phyloP scores from a whole-genome alignment of 1,140 invertebrate genomes.

The Cherax quadricarinatus region DNA sequence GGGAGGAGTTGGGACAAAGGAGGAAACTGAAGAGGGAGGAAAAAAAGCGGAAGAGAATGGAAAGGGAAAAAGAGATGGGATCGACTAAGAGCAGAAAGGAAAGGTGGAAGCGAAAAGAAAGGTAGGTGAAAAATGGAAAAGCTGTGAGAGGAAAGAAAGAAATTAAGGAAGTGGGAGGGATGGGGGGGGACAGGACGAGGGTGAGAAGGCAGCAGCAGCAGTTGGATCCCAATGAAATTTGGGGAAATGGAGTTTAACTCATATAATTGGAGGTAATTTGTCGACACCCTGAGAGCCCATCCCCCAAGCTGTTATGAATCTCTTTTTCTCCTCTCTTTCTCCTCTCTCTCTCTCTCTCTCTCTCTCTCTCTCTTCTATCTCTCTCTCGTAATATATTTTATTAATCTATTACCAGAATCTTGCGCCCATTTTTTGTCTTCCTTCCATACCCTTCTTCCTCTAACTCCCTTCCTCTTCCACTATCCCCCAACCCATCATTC shows the following conservation, averaged over 20 bases:
- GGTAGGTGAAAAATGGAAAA: not conserved
- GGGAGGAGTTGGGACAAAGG: not conserved
- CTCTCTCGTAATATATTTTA: not conserved
- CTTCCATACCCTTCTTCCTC: no score
- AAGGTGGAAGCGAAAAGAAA: not conserved
- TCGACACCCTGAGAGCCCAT: not conserved
- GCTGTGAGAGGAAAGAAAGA: not conserved
- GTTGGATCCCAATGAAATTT: not conserved
- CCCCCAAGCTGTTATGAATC: not conserved
- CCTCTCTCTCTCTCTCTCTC: no score
- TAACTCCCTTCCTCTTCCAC: not conserved
- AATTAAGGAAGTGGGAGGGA: not conserved
- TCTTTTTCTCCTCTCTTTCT: not conserved
- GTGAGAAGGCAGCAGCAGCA: not conserved
- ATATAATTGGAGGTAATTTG: slow-evolving; percentile 3
- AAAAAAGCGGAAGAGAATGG: not conserved
- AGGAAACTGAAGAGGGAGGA: not conserved
- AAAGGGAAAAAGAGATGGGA: not conserved
- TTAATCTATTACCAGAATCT: no score
- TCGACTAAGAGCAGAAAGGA: not conserved
- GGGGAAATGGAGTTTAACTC: not conserved
- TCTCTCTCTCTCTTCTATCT: not conserved
- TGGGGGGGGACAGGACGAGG: not conserved
- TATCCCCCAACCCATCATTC: not conserved
- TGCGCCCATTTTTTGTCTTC: not conserved